Conservation (phyloP, 2,888 invertebrate species). For the Cantharis nigra region DNA sequence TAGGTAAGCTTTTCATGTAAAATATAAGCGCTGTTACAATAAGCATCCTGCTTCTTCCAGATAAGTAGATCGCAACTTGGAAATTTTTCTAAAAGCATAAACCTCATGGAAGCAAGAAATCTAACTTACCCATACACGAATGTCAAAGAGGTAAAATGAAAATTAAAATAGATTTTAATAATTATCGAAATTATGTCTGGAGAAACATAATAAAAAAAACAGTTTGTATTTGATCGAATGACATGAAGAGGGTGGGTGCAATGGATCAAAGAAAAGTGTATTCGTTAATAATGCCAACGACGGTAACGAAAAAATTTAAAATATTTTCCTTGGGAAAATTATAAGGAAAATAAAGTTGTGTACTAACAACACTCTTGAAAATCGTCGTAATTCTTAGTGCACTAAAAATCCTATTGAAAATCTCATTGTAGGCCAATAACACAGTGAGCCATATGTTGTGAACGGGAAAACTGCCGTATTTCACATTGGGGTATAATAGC, state of each 20-base stretch:
- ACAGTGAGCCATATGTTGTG: constrained; percentile 38
- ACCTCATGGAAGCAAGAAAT: no score
- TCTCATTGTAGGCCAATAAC: constrained; percentile 33
- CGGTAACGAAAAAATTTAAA: background rate
- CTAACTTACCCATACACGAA: no score
- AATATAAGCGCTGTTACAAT: no score
- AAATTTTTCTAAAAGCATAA: no score
- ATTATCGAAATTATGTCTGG: background rate
- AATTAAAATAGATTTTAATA: background rate
- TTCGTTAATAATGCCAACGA: background rate
- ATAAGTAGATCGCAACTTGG: no score
- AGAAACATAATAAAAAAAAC: no score
- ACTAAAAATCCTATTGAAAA: constrained; percentile 21
- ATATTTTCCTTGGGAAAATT: background rate
- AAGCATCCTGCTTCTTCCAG: no score
- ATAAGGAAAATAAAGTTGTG: constrained; percentile 1
- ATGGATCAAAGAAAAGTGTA: background rate
- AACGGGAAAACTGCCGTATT: constrained; percentile 40
- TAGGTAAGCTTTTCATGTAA: no score
- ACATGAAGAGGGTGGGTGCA: background rate
- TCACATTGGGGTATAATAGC: constrained; percentile 36
- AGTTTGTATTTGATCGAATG: background rate
- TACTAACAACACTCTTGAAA: constrained; percentile 5
- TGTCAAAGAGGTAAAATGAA: no score
- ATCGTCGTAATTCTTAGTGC: constrained; percentile 11